These are phyloP conservation scores for Pycnomerus fuliginosus DNA, from an alignment of 2,888 invertebrate genomes.

Conservation along the genomic window DNA sequence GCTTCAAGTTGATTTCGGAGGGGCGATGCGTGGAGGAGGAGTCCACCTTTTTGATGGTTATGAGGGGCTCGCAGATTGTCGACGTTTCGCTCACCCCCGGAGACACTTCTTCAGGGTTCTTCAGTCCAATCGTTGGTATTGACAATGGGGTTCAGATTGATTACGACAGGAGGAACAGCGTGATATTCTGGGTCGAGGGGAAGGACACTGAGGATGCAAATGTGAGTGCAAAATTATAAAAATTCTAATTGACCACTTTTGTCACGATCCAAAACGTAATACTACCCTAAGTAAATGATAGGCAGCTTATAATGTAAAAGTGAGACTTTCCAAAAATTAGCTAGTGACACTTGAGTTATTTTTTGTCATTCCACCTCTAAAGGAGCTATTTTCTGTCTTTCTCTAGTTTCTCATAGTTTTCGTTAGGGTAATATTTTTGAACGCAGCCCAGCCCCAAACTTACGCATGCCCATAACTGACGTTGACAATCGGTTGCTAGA, in stretches of 20 bases:
- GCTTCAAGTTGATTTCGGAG: slow-evolving; percentile 66
- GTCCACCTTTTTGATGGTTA: slow-evolving; percentile 83
- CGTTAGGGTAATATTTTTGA: no score
- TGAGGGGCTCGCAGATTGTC: slow-evolving; percentile 86
- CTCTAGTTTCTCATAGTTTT: no score
- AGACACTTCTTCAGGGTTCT: slow-evolving; percentile 73
- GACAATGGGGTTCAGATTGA: slow-evolving; percentile 87
- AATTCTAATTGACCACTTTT: slow-evolving; percentile 3
- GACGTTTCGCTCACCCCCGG: slow-evolving; percentile 77
- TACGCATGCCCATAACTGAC: no score
- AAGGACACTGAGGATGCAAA: slow-evolving; percentile 74
- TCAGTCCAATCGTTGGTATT: slow-evolving; percentile 86
- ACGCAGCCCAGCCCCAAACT: no score
- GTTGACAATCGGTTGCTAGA: no score
- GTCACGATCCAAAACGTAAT: neutral
- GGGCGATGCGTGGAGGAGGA: slow-evolving; percentile 83
- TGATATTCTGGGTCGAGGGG: slow-evolving; percentile 85
- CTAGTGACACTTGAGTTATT: no score
- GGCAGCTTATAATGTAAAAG: no score
- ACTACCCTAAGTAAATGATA: no score
- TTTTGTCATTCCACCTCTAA: no score
- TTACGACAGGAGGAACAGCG: slow-evolving; percentile 83
- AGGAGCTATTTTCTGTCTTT: no score
- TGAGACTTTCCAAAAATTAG: no score
- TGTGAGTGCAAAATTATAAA: no score